A percentile compares a stretch with the other conserved stretches of the same genome.
Conservation (phyloP, 2,113 vertebrate species). For the Anarhynchus alexandrinus region DNA sequence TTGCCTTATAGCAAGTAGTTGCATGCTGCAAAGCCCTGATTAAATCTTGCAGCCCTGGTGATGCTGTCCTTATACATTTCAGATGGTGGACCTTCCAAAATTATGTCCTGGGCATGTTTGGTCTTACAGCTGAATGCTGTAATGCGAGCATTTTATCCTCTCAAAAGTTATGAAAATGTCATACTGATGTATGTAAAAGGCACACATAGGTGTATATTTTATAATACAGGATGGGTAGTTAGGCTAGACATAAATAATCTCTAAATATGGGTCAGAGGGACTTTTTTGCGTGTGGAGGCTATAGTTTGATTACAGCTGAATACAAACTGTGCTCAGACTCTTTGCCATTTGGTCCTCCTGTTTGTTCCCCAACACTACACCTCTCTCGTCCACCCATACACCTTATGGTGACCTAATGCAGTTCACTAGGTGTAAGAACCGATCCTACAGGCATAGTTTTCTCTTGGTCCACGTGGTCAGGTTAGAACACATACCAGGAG, state of each 20-base stretch:
- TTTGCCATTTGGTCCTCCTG: neutral
- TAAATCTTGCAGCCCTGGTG: neutral
- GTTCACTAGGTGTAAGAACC: neutral
- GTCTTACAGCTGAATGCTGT: neutral
- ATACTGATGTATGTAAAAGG: neutral
- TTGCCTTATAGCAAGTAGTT: neutral
- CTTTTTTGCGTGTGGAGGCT: neutral
- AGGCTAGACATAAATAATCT: neutral
- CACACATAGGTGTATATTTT: neutral
- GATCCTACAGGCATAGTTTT: neutral
- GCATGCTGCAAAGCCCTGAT: neutral
- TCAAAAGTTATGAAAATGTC: neutral
- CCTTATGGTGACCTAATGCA: neutral
- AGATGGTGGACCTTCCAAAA: neutral
- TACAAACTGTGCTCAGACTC: neutral
- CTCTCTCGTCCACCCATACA: neutral
- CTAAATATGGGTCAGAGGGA: neutral
- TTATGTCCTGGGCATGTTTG: neutral
- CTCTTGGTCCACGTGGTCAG: neutral
- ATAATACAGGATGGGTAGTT: neutral
- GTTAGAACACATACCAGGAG: neutral
- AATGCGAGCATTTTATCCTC: neutral
- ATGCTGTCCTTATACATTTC: neutral
- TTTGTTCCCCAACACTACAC: neutral
- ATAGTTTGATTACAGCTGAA: neutral